A percentile compares a stretch with the other conserved stretches of the same genome.
phyloP scores from a whole-genome alignment of 2,113 vertebrate species.

The Bubo blakistoni region DNA sequence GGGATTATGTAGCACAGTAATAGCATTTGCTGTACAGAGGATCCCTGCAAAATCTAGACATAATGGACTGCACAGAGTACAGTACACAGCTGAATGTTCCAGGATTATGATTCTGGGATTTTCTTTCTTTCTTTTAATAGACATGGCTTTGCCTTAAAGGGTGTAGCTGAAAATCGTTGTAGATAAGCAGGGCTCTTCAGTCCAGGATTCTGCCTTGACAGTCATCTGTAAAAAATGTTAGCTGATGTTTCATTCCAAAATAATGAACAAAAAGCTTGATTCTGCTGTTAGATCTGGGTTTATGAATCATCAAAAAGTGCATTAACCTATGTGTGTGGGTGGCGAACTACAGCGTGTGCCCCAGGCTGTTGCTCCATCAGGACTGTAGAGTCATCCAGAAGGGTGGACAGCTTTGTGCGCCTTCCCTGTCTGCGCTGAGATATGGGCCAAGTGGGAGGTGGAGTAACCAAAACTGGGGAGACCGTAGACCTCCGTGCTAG shows the following conservation, averaged over 20 bases:
- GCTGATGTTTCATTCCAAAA: conserved; percentile 47
- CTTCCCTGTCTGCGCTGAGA: conserved; percentile 17
- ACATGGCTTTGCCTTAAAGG: conserved; percentile 31
- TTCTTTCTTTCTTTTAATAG: conserved; percentile 60
- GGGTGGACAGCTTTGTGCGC: conserved; percentile 44
- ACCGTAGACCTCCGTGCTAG: conserved; percentile 24
- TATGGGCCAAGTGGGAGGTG: conserved; percentile 45
- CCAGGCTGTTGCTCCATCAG: conserved; percentile 29
- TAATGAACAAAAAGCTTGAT: conserved; percentile 41
- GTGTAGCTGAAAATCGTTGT: conserved; percentile 25
- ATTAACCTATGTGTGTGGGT: conserved; percentile 53
- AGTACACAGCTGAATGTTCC: not conserved
- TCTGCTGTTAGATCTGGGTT: conserved; percentile 11
- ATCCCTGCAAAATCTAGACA: not conserved
- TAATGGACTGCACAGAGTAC: not conserved
- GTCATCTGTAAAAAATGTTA: conserved; percentile 65
- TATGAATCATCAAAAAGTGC: conserved; percentile 63
- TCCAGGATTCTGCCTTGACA: conserved; percentile 45
- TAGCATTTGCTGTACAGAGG: not conserved
- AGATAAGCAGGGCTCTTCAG: conserved; percentile 50
- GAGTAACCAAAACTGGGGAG: conserved; percentile 42
- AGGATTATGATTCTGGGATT: conserved; percentile 20
- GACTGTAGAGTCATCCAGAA: conserved; percentile 16
- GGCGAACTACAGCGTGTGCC: conserved; percentile 29
- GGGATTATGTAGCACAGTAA: conserved; percentile 31